Conservation (phyloP, 2,113 vertebrate species). For the Nestor notabilis region DNA sequence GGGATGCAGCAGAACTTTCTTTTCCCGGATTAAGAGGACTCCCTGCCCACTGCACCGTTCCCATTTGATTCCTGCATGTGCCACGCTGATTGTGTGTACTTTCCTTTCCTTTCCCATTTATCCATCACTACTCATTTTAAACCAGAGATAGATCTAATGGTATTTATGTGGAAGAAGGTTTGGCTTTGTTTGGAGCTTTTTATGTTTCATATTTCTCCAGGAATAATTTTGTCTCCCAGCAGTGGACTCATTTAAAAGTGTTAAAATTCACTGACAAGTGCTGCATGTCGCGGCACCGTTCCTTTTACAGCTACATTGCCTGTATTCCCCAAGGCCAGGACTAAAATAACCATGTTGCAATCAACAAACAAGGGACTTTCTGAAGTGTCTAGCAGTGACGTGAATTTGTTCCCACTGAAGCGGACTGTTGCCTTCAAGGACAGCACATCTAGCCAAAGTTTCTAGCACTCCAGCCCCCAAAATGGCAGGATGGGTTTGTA, state of each 20-base stretch:
- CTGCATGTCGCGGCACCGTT: not conserved
- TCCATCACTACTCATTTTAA: not conserved
- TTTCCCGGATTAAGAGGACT: not conserved
- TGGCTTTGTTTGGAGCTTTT: not conserved
- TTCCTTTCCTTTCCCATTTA: not conserved
- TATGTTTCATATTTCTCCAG: not conserved
- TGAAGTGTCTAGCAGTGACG: not conserved
- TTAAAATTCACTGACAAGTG: not conserved
- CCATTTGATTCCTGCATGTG: accelerated
- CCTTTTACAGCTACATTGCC: not conserved
- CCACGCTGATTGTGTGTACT: not conserved
- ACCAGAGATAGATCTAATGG: not conserved
- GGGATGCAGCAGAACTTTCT: not conserved
- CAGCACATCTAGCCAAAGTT: not conserved
- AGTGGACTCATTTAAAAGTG: not conserved
- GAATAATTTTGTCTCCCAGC: not conserved
- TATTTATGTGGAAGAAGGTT: not conserved
- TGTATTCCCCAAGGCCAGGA: not conserved
- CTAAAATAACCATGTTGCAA: not conserved
- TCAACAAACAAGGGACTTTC: not conserved
- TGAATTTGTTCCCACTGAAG: not conserved
- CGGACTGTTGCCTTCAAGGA: not conserved
- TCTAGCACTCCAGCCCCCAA: not conserved
- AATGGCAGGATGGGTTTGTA: accelerated
- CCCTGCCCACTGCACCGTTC: not conserved